A percentile compares a stretch with the other conserved stretches of the same genome.
Evolutionary conservation across 2,888 invertebrate genomes (phyloP).

Genomic region (Drosophila austrosaltans): DNA sequence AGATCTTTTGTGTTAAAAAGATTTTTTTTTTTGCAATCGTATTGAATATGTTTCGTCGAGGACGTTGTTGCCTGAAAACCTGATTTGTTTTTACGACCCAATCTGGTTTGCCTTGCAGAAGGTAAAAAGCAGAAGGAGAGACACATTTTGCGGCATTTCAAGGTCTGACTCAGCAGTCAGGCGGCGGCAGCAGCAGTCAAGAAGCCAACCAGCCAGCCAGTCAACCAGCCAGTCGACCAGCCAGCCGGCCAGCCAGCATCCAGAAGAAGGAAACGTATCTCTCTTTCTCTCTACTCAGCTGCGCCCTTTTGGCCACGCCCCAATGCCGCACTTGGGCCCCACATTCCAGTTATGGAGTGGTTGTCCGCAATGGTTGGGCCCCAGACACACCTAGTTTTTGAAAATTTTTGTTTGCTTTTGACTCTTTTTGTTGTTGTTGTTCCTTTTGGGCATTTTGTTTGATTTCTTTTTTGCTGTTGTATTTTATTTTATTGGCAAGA

Average conservation of each 20-base stretch:
- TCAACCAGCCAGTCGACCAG: slow-evolving; percentile 18
- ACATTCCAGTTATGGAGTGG: slow-evolving; percentile 72
- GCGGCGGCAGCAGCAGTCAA: slow-evolving; percentile 12
- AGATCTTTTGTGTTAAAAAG: slow-evolving; percentile 27
- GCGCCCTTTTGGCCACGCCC: slow-evolving; percentile 37
- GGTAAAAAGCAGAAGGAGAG: slow-evolving; percentile 33
- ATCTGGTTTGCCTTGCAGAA: slow-evolving; percentile 73
- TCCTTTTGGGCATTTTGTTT: slow-evolving; percentile 14
- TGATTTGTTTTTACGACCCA: slow-evolving; percentile 63
- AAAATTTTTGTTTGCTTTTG: slow-evolving; percentile 26
- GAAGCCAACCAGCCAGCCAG: slow-evolving; percentile 16
- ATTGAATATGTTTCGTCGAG: slow-evolving; percentile 61
- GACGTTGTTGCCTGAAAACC: slow-evolving; percentile 69
- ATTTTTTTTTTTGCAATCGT: slow-evolving; percentile 46
- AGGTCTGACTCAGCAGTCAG: slow-evolving; percentile 71
- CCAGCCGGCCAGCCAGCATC: slow-evolving; percentile 16
- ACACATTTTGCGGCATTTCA: slow-evolving; percentile 70
- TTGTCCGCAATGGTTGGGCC: slow-evolving; percentile 38
- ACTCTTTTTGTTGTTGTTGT: slow-evolving; percentile 23
- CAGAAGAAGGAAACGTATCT: slow-evolving; percentile 42
- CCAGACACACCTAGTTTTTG: slow-evolving; percentile 72
- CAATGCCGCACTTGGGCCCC: slow-evolving; percentile 45
- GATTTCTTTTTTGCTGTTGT: slow-evolving; percentile 17
- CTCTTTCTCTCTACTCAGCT: slow-evolving; percentile 1
- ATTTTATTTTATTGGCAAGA: slow-evolving; percentile 19